Base-by-base conservation (phyloP, 2,888 invertebrate genomes). In the Dichetophora obliterata region DNA sequence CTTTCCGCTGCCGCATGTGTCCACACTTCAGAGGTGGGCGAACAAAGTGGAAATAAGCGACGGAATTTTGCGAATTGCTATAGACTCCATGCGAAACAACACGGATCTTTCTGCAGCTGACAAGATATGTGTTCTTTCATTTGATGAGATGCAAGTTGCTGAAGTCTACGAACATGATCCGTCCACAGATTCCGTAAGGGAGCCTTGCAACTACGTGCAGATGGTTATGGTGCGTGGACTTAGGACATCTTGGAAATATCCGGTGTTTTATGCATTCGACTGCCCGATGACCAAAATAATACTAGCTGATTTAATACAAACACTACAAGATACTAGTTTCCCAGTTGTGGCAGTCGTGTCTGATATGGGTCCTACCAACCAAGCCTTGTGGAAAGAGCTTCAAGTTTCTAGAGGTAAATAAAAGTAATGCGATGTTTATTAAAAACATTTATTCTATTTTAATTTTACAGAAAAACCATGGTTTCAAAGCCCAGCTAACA, bases 1-100 rank as follows among this genome's bases (percentile, higher is more conserved):
- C 6, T 70, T 69, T 70, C 75, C 75, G 9, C 61, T 75, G 34
- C 75, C 76, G 50, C 57, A 65, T 66, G 19, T 14, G 0, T 54
- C 63, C 5, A 76, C 72, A 11, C 31, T 31, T 31, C 31, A 31
- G 31, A 31, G 31, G 31, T 31, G 5, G 31, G 31, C 31, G 5
- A 3, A 31, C 5, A 31, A 31, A 31, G 31, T 31, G 31, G 5
- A 31, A 31, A 31, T 31, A 31, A 31, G 31, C 31, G 31, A 31
- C 3, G 31, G 5, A 31, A 31, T 31, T 31, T 5, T 31, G 31
- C 3, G 31, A 3, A 31, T 31, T 31, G 31, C 31, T 4, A 31
- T 31, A 31, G 31, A 31, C 31, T 31, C 3, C 31, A 31, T 31
- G 31, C 31, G 31, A 31, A 31, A 31, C 5, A 31, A 31, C 31